Evolutionary conservation across 2,888 invertebrate species (phyloP).

Genomic region (Habroteleia sp.): DNA sequence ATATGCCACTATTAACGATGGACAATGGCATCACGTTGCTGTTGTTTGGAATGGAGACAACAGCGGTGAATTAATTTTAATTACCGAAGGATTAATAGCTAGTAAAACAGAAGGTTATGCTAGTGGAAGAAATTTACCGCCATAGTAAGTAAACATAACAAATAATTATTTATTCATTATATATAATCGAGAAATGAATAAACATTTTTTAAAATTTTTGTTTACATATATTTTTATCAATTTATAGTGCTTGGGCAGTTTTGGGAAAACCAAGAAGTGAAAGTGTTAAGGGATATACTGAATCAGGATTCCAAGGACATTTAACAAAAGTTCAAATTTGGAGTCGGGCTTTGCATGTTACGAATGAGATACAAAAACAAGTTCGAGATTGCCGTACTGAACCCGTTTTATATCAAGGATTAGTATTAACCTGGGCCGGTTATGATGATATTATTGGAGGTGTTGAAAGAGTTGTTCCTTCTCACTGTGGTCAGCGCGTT

Average conservation of each 20-base stretch:
- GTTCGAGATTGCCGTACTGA: conserved; percentile 95
- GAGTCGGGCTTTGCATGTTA: conserved; percentile 94
- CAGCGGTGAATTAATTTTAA: conserved; percentile 92
- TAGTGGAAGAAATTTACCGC: conserved; percentile 89
- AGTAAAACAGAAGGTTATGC: conserved; percentile 95
- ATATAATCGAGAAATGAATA: too few species aligned
- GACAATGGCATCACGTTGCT: conserved; percentile 97
- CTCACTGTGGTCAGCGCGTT: conserved; percentile 93
- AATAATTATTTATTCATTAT: too few species aligned
- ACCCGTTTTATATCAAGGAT: conserved; percentile 92
- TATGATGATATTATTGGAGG: conserved; percentile 94
- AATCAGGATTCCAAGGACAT: conserved; percentile 97
- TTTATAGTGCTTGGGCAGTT: conserved; percentile 91
- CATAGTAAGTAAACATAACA: conserved; percentile 86
- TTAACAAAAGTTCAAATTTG: conserved; percentile 97
- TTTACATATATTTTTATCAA: too few species aligned
- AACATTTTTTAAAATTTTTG: too few species aligned
- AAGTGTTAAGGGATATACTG: conserved; percentile 89
- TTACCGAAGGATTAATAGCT: conserved; percentile 97
- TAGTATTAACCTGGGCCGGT: conserved; percentile 95
- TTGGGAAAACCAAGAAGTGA: conserved; percentile 91
- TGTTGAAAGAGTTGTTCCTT: conserved; percentile 94
- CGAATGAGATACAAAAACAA: conserved; percentile 95
- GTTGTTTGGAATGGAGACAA: conserved; percentile 96
- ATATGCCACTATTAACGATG: conserved; percentile 96